Evolutionary conservation across 1,140 invertebrate genomes (phyloP).

Genomic region (Drosophila gunungcola): DNA sequence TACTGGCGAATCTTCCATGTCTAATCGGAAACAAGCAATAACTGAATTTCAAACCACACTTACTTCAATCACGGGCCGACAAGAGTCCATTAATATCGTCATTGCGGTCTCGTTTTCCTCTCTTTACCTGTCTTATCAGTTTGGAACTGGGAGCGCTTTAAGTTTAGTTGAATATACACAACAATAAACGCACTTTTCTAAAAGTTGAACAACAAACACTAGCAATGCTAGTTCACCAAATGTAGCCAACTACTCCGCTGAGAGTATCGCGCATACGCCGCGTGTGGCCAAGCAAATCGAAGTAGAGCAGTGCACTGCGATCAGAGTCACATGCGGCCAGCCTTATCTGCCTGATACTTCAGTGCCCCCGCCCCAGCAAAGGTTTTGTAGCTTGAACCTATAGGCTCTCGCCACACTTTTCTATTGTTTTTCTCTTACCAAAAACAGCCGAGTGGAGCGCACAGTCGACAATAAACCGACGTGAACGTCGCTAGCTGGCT

Average conservation of each 20-base stretch:
- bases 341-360: constrained; percentile 23
- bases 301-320: constrained; percentile 22
- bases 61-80: constrained; percentile 62
- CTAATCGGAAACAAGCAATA: constrained; percentile 52
- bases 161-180: neutral
- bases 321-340: constrained; percentile 61
- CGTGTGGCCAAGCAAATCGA: constrained; percentile 48
- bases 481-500: constrained; percentile 30
- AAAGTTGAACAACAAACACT: constrained; percentile 66
- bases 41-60: constrained; percentile 60
- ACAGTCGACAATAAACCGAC: constrained; percentile 8
- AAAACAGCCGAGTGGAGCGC: constrained; percentile 60
- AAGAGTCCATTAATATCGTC: constrained; percentile 46
- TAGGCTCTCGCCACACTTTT: neutral
- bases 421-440: neutral
- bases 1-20: neutral
- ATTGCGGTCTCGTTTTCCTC: constrained; percentile 13
- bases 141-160: constrained; percentile 21
- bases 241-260: constrained; percentile 22
- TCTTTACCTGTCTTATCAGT: constrained; percentile 50
- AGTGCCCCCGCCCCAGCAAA: constrained; percentile 4
- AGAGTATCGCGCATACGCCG: constrained; percentile 67
- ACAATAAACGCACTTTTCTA: constrained; percentile 44
- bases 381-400: neutral
- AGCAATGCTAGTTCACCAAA: constrained; percentile 17